Evolutionary conservation across 1,140 invertebrate genomes (phyloP), one percentile per base, ranked within the genome.

Genomic region (Aphis craccivora): DNA sequence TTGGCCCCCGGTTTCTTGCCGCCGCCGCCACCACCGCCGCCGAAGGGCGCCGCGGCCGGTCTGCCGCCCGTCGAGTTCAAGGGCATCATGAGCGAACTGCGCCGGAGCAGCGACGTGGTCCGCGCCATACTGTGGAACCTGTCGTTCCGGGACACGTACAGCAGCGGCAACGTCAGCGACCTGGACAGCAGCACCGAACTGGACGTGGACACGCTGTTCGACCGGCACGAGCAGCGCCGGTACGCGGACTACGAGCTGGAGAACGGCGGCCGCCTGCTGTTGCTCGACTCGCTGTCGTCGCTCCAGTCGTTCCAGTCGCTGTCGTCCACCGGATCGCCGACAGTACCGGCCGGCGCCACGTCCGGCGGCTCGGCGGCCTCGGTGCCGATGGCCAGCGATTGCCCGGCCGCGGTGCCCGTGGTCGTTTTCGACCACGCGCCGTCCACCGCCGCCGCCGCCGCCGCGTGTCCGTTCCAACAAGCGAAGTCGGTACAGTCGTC

Each of bases 61-160:
- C 37, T 37, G 11, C 94, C 43, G 90, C 22, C 93, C 7, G 90
- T 37, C 23, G 76, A 94, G 2, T 94, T 95, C 81, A 94, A 94
- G 40, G 94, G 94, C 91, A 95, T 95, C 43, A 95, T 95, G 94
- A 95, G 95, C 30, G 95, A 95, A 93, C 94, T 95, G 83, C 94
- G 95, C 18, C 94, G 95, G 55, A 95, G 95, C 88, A 95, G 95
- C 60, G 95, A 95, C 94, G 95, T 95, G 37, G 95, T 95, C 94
- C 95, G 95, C 55, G 95, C 95, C 86, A 95, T 95, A 84, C 93
- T 95, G 0, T 94, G 95, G 23, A 95, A 95, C 89, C 94, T 95
- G 86, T 95, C 95, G 35, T 95, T 95, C 88, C 94, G 94, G 86
- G 95, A 95, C 76, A 94, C 94, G 43, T 94, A 94, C 76, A 86